Evolutionary conservation across 2,113 vertebrate species (phyloP), one percentile per base, ranked within the genome.

Genomic region (Nannospalax galili): DNA sequence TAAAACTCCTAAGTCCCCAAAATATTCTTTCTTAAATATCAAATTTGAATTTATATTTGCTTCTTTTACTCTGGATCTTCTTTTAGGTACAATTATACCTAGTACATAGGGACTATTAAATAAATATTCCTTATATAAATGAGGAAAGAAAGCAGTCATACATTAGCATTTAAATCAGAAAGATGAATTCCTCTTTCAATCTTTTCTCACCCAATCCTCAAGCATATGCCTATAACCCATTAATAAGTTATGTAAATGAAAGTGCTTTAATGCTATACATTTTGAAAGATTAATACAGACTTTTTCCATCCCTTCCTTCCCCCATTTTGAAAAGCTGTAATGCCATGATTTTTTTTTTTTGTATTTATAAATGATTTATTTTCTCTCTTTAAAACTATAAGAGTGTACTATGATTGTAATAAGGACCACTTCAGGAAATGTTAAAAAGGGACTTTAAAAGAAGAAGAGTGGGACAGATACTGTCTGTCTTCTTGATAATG

Each of bases 231-330:
- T 73, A 9, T 3, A 37, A 48, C 28, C 8, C 69, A 42, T 40
- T 12, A 77, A 7, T 42, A 88, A 37, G 75, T 42, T 64, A 15
- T 84, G 0, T 84, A 35, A 24, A 26, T 78, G 7, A 0, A 81
- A 80, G 17, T 0, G 1, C 28, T n/a, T n/a, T n/a, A n/a, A n/a
- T n/a, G n/a, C n/a, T n/a, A n/a, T n/a, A n/a, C n/a, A n/a, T 30
- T 67, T 67, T 70, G 14, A 35, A n/a, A 16, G 32, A 32, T 70
- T n/a, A 19, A n/a, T n/a, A 4, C 7, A 70, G 67, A 3, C 35
- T 14, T 70, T 35, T n/a, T n/a, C 35, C n/a, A 4, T 69, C 6
- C 3, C 35, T 30, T 0, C 1, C 5, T 45, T 37, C 0, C 1
- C 15, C 45, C 1, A 19, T 28, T 74, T 60, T 92, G 72, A 58